Conservation (phyloP, 2,888 invertebrate genomes). For the Diadegma fenestrale region DNA sequence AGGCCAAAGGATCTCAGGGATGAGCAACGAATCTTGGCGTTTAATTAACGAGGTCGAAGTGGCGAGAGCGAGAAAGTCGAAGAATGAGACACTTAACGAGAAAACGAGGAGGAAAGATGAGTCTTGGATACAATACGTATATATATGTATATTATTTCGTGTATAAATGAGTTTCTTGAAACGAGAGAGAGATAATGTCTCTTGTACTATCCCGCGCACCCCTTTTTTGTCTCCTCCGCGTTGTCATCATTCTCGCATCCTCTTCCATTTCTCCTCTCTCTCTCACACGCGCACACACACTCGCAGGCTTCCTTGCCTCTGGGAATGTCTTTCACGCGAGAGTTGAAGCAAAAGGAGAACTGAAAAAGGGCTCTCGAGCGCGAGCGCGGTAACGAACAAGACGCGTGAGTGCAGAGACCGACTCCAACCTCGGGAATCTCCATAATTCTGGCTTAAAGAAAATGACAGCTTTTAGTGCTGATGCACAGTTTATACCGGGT, state of each 20-base stretch:
- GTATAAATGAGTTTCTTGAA: conserved; percentile 65
- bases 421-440: conserved; percentile 79
- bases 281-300: background rate
- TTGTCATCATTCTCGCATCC: conserved; percentile 31
- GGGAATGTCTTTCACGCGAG: conserved; percentile 65
- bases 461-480: conserved; percentile 84
- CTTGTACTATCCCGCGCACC: conserved; percentile 24
- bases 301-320: conserved; percentile 6
- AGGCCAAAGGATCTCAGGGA: conserved; percentile 29
- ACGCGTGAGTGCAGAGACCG: conserved; percentile 45
- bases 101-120: conserved; percentile 13
- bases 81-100: conserved; percentile 24
- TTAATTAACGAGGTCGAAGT: conserved; percentile 71
- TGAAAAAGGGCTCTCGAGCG: conserved; percentile 26
- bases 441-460: conserved; percentile 84
- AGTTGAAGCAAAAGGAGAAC: conserved; percentile 47
- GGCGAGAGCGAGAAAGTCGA: conserved; percentile 25
- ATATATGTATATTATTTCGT: conserved; percentile 31
- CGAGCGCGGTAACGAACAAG: conserved; percentile 49
- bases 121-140: conserved; percentile 7
- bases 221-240: conserved; percentile 39
- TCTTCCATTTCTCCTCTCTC: background rate
- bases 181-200: conserved; percentile 69
- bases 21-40: conserved; percentile 58
- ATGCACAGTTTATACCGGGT: conserved; percentile 83